A percentile compares a stretch with the other conserved stretches of the same genome.
phyloP scores from a whole-genome alignment of 2,888 invertebrate genomes.

The Oscheius sp. region DNA sequence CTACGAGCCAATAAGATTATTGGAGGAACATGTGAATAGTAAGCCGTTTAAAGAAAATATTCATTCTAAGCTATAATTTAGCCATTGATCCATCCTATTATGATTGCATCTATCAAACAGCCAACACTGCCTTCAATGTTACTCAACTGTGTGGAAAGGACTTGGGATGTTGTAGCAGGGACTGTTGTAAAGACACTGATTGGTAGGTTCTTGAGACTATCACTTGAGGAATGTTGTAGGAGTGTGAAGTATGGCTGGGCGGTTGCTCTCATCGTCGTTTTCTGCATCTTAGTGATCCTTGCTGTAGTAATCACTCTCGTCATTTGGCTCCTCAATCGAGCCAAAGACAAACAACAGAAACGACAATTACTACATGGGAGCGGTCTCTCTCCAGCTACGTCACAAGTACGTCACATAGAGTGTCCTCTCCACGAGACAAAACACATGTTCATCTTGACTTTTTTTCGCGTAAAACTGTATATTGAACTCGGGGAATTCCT shows the following conservation, averaged over 20 bases:
- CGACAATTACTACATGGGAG: slow-evolving; percentile 37
- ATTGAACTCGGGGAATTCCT: too few species aligned
- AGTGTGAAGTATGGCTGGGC: slow-evolving; percentile 57
- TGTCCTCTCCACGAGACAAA: too few species aligned
- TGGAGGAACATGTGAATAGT: slow-evolving; percentile 41
- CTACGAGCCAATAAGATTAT: not conserved
- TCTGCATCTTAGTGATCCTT: slow-evolving; percentile 53
- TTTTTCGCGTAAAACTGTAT: not conserved
- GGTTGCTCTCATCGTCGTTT: slow-evolving; percentile 55
- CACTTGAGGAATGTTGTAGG: slow-evolving; percentile 35
- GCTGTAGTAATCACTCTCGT: slow-evolving; percentile 49
- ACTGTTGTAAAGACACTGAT: slow-evolving; percentile 52
- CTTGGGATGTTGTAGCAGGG: slow-evolving; percentile 54
- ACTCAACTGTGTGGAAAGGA: slow-evolving; percentile 57
- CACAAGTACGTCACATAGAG: slow-evolving; percentile 36
- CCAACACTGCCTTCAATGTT: slow-evolving; percentile 42
- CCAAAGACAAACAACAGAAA: slow-evolving; percentile 44
- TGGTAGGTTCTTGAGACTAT: slow-evolving; percentile 37
- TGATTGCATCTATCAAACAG: slow-evolving; percentile 53
- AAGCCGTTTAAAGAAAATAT: not conserved
- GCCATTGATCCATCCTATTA: slow-evolving; percentile 54
- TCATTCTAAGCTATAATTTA: too few species aligned
- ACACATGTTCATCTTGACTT: not conserved
- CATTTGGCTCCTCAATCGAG: slow-evolving; percentile 54
- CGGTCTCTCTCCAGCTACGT: slow-evolving; percentile 45